Evolutionary conservation across 1,140 invertebrate species (phyloP), one percentile per base, ranked within the genome.

Genomic region (Eumaeus atala): DNA sequence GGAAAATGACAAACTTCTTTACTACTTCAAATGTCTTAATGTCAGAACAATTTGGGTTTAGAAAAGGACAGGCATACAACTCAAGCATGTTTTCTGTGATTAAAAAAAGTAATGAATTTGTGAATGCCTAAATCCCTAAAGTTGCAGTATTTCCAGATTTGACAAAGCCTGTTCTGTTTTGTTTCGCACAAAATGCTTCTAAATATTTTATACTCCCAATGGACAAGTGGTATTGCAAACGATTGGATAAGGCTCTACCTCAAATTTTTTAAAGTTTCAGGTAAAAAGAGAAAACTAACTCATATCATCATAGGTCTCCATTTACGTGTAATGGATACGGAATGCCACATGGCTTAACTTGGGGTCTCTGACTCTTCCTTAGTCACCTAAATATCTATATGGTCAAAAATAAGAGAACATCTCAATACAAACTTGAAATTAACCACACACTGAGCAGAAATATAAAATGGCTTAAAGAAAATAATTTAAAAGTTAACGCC

Each of bases 111-210:
- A 47, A 12, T 18, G 42, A 47, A 47, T 47, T 9, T 14, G 10
- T 47, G 17, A 47, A 47, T 47, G 12, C 14, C 21, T 17, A 47
- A 17, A 47, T 7, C 16, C 42, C 42, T 18, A 47, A 17, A 47
- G 17, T 16, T 18, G 42, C 16, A n/a, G 17, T 47, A 10, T 47
- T 44, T 47, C 14, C 17, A 18, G 42, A 47, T 9, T 3, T 47
- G 42, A 47, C 42, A 5, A 47, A 47, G 17, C 14, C 42, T n/a
- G 17, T 47, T 47, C 21, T 12, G 17, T 47, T 47, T 47, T 47
- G 42, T 47, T 6, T 47, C 42, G 10, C 42, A 47, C 9, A 18
- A 47, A 18, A 18, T 47, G 17, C 11, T 47, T 9, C 14, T 47
- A 18, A 18, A 18, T 5, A 17, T 18, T 10, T 8, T 47, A 9